Base-by-base conservation (phyloP, 1,140 invertebrate species). In the Apis mellifera region DNA sequence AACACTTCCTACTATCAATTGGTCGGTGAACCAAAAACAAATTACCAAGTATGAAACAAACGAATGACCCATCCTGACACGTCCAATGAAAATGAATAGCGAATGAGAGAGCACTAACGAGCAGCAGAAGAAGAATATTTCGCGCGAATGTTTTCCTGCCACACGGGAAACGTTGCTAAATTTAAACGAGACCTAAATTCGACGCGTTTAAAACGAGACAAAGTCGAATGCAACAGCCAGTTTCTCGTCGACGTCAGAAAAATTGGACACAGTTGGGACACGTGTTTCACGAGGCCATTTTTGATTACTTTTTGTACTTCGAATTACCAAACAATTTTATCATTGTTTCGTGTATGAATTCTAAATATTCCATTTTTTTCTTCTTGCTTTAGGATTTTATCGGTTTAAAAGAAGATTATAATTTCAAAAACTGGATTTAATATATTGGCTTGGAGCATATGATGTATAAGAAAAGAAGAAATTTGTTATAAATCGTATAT, bases 171-270 rank as follows among this genome's bases (percentile, higher is more conserved):
- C 66, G 23, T 21, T 32, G 76, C 86, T 86, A 87, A 84, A 86
- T 87, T 79, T 87, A 87, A 59, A 84, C 72, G 62, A 65, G 77
- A 86, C 76, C 85, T 86, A 87, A 84, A 87, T 86, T 69, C 81
- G 59, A 76, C 71, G 50, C 55, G 54, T 76, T 76, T 66, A 54
- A 74, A 73, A 69, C 69, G 52, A 82, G 52, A 69, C 77, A 62
- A 62, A 54, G 76, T 26, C 64, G 52, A 59, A 65, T 82, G 79
- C 72, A 86, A 48, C 70, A 42, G 60, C 52, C 54, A 64, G 71
- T 42, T 15, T 68, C 42, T 42, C 19, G 7, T 57, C 66, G 54
- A 62, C 82, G 48, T 70, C 50, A 21, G 26, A 82, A 77, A 69
- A 65, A 82, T 82, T 78, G 57, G 73, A 78, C 64, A 54, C 15